Evolutionary conservation across 2,888 invertebrate genomes (phyloP).

Genomic region (Tetragnatha montana): DNA sequence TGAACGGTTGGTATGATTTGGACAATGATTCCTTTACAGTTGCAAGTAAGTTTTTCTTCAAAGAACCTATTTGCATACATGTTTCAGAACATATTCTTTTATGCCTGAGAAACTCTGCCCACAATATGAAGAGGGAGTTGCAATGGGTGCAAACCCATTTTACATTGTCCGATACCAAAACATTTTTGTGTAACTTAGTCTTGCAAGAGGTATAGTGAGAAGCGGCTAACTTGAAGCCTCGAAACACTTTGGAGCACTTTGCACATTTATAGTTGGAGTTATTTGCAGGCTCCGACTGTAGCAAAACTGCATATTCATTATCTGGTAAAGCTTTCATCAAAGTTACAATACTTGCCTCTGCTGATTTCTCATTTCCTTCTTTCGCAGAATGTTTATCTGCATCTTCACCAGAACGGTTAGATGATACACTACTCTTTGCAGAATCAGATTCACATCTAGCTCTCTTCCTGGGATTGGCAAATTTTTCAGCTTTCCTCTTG

Average conservation of each 20-base stretch:
- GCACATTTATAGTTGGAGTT: slow-evolving; percentile 11
- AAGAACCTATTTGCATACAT: neutral
- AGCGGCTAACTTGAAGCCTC: neutral
- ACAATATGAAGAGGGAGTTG: neutral
- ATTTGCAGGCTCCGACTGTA: neutral
- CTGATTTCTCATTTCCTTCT: neutral
- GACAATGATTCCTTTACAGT: neutral
- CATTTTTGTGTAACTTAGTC: neutral
- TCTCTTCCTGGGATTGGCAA: too few relatives aligned
- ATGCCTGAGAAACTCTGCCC: slow-evolving; percentile 4
- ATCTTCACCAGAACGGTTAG: too few relatives aligned
- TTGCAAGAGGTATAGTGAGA: slow-evolving; percentile 28
- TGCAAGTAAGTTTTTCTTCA: neutral
- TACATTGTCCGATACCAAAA: neutral
- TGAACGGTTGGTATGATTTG: neutral
- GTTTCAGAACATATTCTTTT: slow-evolving; percentile 1
- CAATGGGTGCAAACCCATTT: slow-evolving; percentile 37
- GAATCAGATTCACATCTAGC: too few relatives aligned
- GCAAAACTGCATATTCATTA: slow-evolving; percentile 15
- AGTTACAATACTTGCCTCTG: neutral
- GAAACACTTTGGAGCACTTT: slow-evolving; percentile 29
- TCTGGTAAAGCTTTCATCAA: slow-evolving; percentile 7
- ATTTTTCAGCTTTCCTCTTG: too few relatives aligned
- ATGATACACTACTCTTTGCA: too few relatives aligned
- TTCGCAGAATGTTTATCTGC: too few relatives aligned